Evolutionary conservation across 2,888 invertebrate species (phyloP).

Genomic region (Aphelenchoides bicaudatus): DNA sequence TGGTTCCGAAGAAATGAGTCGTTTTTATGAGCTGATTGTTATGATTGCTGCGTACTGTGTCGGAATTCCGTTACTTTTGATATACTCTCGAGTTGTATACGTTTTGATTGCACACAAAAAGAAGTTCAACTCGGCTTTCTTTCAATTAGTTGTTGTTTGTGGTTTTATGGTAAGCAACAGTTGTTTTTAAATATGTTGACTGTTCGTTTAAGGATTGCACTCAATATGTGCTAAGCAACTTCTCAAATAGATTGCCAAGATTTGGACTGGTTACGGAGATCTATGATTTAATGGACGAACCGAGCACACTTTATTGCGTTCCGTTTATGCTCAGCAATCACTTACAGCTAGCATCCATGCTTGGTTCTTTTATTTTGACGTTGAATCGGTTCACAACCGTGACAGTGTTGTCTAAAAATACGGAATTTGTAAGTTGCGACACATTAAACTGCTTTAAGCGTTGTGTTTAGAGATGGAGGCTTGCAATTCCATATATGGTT

Average conservation of each 20-base stretch:
- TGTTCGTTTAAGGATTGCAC: slow-evolving; percentile 1
- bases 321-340: neutral
- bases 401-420: neutral
- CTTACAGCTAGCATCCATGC: slow-evolving; percentile 2
- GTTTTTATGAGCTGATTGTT: neutral
- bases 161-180: neutral
- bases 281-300: neutral
- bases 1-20: too few relatives aligned
- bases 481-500: neutral
- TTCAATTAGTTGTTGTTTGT: neutral
- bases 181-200: neutral
- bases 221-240: neutral
- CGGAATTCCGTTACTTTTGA: too few relatives aligned
- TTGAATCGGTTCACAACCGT: too few relatives aligned
- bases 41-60: slow-evolving; percentile 5
- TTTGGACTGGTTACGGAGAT: neutral
- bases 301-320: neutral
- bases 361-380: too few relatives aligned
- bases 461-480: slow-evolving; percentile 6
- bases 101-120: neutral
- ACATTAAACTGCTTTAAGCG: neutral
- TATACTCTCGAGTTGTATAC: neutral
- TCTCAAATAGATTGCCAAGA: neutral
- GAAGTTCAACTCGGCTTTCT: slow-evolving; percentile 1
- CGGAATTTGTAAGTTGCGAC: slow-evolving; percentile 1